Base-by-base conservation (phyloP, 2,888 invertebrate species). In the Dicycla oo region DNA sequence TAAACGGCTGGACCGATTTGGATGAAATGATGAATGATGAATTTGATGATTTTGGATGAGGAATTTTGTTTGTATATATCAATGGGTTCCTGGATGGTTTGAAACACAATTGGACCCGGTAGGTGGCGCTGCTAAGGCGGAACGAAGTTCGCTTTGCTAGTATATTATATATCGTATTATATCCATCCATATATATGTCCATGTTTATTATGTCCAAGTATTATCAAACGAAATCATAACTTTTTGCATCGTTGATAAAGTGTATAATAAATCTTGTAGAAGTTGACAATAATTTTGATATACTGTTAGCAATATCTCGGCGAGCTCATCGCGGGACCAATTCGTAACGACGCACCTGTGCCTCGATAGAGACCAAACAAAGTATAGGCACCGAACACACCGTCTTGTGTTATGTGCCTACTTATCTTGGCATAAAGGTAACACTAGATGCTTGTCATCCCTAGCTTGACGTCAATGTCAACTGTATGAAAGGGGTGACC, bases 231-330 rank as follows among this genome's bases (percentile, higher is more conserved):
- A 66, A 78, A 67, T 43, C 78, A 68, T 73, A 78, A 75, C 34
- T 72, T 76, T 26, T 65, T 71, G 63, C 69, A 56, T 65, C 70
- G 66, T 45, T 78, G 67, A 77, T 78, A 79, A 86, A 85, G 80
- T 73, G 58, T 75, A 65, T 74, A 72, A 91, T 92, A 90, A 92
- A 92, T 93, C 91, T 89, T 67, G 71, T 40, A 73, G 82, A 75
- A 83, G 88, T 87, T 84, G 88, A 90, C 91, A 91, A 91, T 91
- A 89, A 93, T 90, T 90, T 91, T 90, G 91, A 92, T 89, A 85
- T 90, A 91, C 86, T 81, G 83, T 72, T 58, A 82, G 89, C 84
- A 88, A 90, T 89, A 89, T 88, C 83, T 85, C 70, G 75, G 80
- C 81, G 74, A 78, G 85, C 86, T 90, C 87, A 88, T 88, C 88